These are phyloP conservation scores for Drosophila grimshawi DNA, from an alignment of 1,140 invertebrate genomes.

Conservation along the genomic window DNA sequence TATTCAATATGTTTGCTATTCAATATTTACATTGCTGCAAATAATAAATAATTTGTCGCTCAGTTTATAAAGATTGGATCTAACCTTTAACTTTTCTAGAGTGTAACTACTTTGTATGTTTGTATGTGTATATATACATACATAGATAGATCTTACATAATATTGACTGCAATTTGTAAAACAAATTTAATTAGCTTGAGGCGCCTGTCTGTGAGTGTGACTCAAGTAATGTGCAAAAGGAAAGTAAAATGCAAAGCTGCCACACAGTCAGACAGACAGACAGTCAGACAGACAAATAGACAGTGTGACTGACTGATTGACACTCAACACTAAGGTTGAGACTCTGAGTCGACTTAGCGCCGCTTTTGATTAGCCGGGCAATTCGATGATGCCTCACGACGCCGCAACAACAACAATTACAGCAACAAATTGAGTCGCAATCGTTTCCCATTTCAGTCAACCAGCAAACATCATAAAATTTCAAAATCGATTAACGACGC, in stretches of 20 bases:
- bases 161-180: constrained; percentile 39
- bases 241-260: constrained; percentile 29
- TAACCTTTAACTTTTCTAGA: not conserved
- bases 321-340: constrained; percentile 26
- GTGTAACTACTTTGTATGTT: not conserved
- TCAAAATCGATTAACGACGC: constrained; percentile 46
- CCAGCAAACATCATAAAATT: constrained; percentile 40
- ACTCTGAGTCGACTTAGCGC: constrained; percentile 34
- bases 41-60: no score
- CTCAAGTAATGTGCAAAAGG: constrained; percentile 49
- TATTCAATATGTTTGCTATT: no score
- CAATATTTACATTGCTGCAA: no score
- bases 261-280: constrained; percentile 6
- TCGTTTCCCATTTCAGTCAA: constrained; percentile 8
- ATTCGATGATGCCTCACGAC: constrained; percentile 10
- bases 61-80: no score
- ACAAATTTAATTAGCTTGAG: constrained; percentile 51
- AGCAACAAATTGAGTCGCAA: not conserved
- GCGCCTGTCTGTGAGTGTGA: constrained; percentile 1
- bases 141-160: constrained; percentile 25
- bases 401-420: constrained; percentile 21
- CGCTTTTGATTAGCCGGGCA: constrained; percentile 25
- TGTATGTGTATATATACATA: no score
- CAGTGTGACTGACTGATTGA: constrained; percentile 16
- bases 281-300: constrained; percentile 3